Evolutionary conservation across 2,888 invertebrate genomes (phyloP), one percentile per base, ranked within the genome.

Genomic region (Sacculina carcini): DNA sequence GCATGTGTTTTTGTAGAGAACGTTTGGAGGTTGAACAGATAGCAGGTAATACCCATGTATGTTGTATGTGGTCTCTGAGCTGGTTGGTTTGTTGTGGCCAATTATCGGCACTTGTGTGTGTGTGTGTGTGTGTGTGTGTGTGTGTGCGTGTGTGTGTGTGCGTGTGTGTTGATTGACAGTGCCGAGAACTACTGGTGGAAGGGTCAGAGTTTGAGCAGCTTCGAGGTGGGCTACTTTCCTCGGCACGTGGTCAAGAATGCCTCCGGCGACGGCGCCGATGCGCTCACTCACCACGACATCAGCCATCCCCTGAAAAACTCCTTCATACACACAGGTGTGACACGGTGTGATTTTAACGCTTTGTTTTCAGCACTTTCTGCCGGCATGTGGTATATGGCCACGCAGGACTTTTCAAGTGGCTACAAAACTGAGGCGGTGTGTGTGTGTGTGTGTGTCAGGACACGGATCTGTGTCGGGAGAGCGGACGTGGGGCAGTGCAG

Each of bases 161-260:
- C 14, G 44, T n/a, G n/a, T n/a, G n/a, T n/a, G n/a, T n/a, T n/a
- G n/a, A n/a, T n/a, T 50, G 57, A 16, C 57, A 66, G 80, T 49
- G 74, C 85, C 0, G 90, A 94, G 58, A 70, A 83, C 55, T 86
- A 83, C 62, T 84, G 86, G 77, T 92, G 94, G 83, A 86, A 83
- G 65, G 96, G 94, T 1, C 96, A 96, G 66, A 89, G 86, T 65
- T 81, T 84, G 63, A 71, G 83, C 53, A 84, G 86, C 0, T 79
- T 79, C 58, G 78, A 85, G 61, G 78, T 96, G 50, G 94, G 87
- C 9, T 66, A 77, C 28, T 90, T 98, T 66, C 92, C 94, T 0
- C 74, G 85, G 9, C 73, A 74, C 54, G 63, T 78, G 16, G 74
- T 79, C 0, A n/a, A n/a, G n/a, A n/a, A n/a, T n/a, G n/a, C n/a